phyloP scores from a whole-genome alignment of 2,797 vertebrate genomes.

The Cottoperca gobio region DNA sequence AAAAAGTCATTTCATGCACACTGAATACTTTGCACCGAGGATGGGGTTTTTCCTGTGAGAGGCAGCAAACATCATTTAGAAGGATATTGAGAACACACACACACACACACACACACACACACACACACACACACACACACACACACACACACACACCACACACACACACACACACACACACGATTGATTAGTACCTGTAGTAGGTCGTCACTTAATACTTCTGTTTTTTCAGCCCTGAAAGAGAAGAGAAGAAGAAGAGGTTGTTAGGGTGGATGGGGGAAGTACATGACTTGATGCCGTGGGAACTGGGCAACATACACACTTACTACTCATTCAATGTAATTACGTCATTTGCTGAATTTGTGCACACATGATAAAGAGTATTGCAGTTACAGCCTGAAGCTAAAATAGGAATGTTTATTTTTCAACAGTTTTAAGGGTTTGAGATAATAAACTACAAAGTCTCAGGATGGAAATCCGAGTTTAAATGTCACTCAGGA shows the following conservation, averaged over 20 bases:
- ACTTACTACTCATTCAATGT: constrained; percentile 31
- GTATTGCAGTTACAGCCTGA: constrained; percentile 23
- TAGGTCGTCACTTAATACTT: constrained; percentile 81
- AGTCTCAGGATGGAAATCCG: constrained; percentile 15
- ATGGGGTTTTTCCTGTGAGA: constrained; percentile 25
- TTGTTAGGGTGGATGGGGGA: constrained; percentile 28
- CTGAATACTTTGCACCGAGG: constrained; percentile 24
- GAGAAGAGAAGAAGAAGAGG: constrained; percentile 30
- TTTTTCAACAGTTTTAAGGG: no score
- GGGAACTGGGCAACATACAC: constrained; percentile 28
- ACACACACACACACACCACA: constrained; percentile 13
- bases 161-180: constrained; percentile 18
- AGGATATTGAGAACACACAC: not conserved
- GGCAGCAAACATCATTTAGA: not conserved
- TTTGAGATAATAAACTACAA: no score
- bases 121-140: constrained; percentile 16
- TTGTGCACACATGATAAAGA: constrained; percentile 36
- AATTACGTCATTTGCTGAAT: constrained; percentile 48
- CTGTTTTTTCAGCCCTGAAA: constrained; percentile 82
- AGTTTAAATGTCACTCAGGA: no score
- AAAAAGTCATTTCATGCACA: constrained; percentile 42
- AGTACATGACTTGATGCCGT: constrained; percentile 34
- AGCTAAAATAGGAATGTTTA: constrained; percentile 28
- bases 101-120: constrained; percentile 16
- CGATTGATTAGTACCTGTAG: constrained; percentile 72